phyloP scores from a whole-genome alignment of 2,113 vertebrate species.

The Passer domesticus region DNA sequence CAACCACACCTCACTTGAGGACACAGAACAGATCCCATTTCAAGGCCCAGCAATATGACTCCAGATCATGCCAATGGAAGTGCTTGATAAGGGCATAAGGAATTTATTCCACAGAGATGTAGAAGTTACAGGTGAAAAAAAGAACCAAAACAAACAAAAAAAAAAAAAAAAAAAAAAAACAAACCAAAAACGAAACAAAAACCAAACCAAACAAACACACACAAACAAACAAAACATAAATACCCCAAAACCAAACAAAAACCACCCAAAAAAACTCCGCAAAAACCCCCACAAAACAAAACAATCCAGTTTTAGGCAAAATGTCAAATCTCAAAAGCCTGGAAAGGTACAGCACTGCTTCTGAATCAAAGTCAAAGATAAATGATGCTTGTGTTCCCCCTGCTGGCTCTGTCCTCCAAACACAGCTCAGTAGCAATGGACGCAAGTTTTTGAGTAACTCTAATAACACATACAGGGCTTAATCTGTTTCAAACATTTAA shows the following conservation, averaged over 20 bases:
- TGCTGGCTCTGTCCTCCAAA: neutral
- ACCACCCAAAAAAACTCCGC: too few species aligned
- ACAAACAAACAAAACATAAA: neutral
- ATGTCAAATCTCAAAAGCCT: neutral
- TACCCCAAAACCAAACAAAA: neutral
- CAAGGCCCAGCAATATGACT: neutral
- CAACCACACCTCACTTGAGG: too few species aligned
- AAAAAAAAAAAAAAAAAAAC: too few species aligned
- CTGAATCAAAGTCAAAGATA: neutral
- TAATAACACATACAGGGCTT: neutral
- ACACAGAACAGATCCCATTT: neutral
- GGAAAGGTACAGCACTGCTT: neutral
- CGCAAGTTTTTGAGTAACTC: accelerated
- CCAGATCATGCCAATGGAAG: neutral
- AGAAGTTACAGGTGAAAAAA: neutral
- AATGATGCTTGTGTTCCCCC: neutral
- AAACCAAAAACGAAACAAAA: too few species aligned
- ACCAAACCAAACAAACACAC: too few species aligned
- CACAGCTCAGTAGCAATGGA: accelerated
- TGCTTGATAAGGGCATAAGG: neutral
- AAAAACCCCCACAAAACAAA: neutral
- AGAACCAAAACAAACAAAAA: neutral
- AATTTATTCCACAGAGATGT: neutral
- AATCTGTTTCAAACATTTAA: neutral
- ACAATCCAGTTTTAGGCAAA: neutral